A percentile compares a stretch with the other conserved stretches of the same genome.
Evolutionary conservation across 2,113 vertebrate genomes (phyloP).

Genomic region (Jacana jacana): DNA sequence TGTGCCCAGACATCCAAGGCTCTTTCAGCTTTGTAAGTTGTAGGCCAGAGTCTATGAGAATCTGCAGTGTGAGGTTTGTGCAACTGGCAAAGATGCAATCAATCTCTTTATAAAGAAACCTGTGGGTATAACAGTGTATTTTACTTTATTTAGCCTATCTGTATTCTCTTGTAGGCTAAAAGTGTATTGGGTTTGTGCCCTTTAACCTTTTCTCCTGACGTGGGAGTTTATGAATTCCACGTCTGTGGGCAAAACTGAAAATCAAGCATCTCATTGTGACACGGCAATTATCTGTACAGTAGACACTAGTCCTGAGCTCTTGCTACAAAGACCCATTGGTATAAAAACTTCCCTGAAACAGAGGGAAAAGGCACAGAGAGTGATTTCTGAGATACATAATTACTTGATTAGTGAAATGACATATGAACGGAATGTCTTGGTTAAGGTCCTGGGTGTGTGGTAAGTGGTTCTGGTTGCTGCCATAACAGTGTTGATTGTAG

Average conservation of each 20-base stretch:
- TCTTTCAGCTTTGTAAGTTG: not conserved
- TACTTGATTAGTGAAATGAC: not conserved
- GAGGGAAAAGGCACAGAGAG: not conserved
- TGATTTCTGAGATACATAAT: not conserved
- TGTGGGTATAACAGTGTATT: not conserved
- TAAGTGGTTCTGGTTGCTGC: not conserved
- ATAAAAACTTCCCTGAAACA: not conserved
- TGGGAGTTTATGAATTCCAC: not conserved
- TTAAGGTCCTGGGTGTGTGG: not conserved
- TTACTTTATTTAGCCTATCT: not conserved
- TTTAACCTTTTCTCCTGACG: not conserved
- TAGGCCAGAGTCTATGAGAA: not conserved
- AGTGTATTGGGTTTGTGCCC: not conserved
- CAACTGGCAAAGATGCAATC: not conserved
- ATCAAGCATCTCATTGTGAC: not conserved
- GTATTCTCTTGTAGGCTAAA: not conserved
- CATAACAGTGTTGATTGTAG: not conserved
- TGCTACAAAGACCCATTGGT: not conserved
- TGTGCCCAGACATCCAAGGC: not conserved
- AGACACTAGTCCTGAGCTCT: not conserved
- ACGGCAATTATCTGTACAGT: not conserved
- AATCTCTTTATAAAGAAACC: not conserved
- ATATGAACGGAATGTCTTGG: not conserved
- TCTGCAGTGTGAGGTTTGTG: not conserved
- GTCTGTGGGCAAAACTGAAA: not conserved